These are phyloP conservation scores for Gymnorhina tibicen DNA, from an alignment of 2,113 vertebrate species.

Conservation along the genomic window DNA sequence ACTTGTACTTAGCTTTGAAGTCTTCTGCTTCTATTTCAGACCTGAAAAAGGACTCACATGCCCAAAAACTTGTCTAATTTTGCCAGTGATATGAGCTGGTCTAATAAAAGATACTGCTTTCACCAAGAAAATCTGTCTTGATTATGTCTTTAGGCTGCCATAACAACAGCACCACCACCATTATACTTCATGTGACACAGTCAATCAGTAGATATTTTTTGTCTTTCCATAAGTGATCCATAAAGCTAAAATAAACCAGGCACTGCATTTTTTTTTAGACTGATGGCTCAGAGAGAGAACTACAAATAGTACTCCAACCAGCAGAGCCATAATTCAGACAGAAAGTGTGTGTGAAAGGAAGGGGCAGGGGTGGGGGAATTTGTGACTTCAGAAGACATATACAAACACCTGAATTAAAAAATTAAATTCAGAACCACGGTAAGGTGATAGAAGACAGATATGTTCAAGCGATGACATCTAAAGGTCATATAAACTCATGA, in stretches of 20 bases:
- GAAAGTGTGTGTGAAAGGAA: not conserved
- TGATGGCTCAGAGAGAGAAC: not conserved
- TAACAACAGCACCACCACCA: not conserved
- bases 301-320: not conserved
- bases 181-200: not conserved
- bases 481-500: not conserved
- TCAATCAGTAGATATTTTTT: not conserved
- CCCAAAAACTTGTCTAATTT: not conserved
- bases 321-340: not conserved
- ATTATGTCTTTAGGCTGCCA: slow-evolving; percentile 20
- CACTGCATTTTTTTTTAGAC: not conserved
- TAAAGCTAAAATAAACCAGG: slow-evolving; percentile 11
- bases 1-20: not conserved
- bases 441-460: not conserved
- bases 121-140: slow-evolving; percentile 3
- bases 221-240: not conserved
- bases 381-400: not conserved
- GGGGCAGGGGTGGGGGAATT: not conserved
- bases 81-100: not conserved
- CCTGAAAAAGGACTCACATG: not conserved
- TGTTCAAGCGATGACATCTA: not conserved
- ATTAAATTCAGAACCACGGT: not conserved
- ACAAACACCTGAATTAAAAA: not conserved
- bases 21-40: slow-evolving; percentile 4
- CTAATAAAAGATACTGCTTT: slow-evolving; percentile 5